Base-by-base conservation (phyloP, 2,113 vertebrate species). In the Erythrocercus mccallii region DNA sequence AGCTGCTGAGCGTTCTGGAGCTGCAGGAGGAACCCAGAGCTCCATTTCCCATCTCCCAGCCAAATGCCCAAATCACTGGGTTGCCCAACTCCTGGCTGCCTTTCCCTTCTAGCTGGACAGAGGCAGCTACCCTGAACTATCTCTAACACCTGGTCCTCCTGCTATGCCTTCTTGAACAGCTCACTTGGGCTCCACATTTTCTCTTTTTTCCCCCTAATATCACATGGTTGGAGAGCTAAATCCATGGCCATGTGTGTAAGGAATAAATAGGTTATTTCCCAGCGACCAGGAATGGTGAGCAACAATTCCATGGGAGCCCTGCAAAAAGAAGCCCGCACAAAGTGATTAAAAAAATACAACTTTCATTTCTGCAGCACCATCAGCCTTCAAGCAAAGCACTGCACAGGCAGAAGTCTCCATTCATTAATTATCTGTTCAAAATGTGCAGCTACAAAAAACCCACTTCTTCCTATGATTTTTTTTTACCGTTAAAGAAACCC, bases 241-340 rank as follows among this genome's bases (percentile, higher is more conserved):
- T 37, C 54, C 58, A 64, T 11, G 37, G 21, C 45, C 50, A 58
- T 0, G 1, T 1, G 1, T 15, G 2, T 6, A 65, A 79, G 65
- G 45, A 80, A 40, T 13, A 64, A 45, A 58, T 0, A 37, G 18
- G 14, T 58, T 82, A 61, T 56, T 62, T 85, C 24, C 69, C 69
- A 81, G 44, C 51, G 50, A 12, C 8, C 38, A 80, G 45, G 11
- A 51, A 54, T 0, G 2, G 37, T 3, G 22, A 89, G 47, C 35
- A 72, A 51, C 51, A 79, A 60, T 25, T 33, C 61, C 56, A 86
- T 5, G 13, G 2, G 51, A 61, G 37, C 25, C 24, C 60, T 30
- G 23, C 18, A 22, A 47, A 69, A 90, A 86, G 62, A 31, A 77
- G 17, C 37, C 51, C 7, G 42, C 15, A 38, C 7, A 72, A 65